Base-by-base conservation (phyloP, 2,888 invertebrate species). In the Acanthoscelides obtectus region DNA sequence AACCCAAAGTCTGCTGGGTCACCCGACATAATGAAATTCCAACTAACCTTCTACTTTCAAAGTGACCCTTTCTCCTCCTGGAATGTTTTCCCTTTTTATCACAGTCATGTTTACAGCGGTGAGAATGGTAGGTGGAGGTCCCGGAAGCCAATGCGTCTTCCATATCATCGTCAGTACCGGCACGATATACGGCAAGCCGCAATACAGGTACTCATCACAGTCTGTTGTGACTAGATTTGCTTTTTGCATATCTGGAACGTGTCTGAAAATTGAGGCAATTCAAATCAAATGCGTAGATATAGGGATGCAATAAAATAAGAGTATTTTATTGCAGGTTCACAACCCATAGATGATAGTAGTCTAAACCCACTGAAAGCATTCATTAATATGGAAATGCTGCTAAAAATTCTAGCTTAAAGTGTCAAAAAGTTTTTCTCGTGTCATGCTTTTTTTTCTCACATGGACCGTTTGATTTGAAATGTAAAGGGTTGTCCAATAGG, bases 181-280 rank as follows among this genome's bases (percentile, higher is more conserved):
- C 84, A 94, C 90, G 81, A 90, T 89, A 86, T 93, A 94, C 19
- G 95, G 94, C 85, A 92, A 87, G 72, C 94, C 94, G 86, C 94
- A 95, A 86, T 93, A 94, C 77, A 91, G 84, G 83, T 90, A 88
- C 72, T 87, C 85, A 69, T 86, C 84, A 84, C 94, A 94, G 78
- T 90, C 87, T 82, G 86, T 81, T 20, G 85, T 81, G 22, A 88
- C 86, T 71, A 86, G 78, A 76, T 85, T 78, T 17, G 88, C 86
- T 72, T 84, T 81, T 76, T 81, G 80, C 81, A 89, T 83, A 82
- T 89, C 88, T 67, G 89, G 88, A 72, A 90, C 88, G 74, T 88
- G 84, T 12, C 45, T 45, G 45, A 17, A 45, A 45, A 45, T 45
- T 6, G 12, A 12, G 17, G 1, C 3, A 45, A n/a, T n/a, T 12